A percentile compares a stretch with the other conserved stretches of the same genome.
phyloP scores from a whole-genome alignment of 2,797 vertebrate species.

The Xyrichtys novacula region DNA sequence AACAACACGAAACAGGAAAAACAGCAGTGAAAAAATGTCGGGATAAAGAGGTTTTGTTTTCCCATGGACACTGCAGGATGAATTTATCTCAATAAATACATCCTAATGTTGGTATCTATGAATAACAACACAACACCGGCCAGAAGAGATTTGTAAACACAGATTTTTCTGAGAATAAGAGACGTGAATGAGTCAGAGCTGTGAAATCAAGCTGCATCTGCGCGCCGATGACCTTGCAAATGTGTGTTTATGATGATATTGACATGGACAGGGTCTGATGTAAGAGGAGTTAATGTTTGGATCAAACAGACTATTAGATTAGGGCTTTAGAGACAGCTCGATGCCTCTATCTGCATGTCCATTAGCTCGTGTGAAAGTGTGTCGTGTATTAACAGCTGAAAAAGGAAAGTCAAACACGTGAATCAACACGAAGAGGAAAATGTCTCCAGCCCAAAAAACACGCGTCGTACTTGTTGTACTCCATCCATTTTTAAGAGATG shows the following conservation, averaged over 20 bases:
- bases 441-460: constrained; percentile 8
- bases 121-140: background rate
- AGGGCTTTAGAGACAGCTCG: constrained; percentile 34
- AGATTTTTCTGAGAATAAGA: background rate
- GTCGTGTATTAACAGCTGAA: constrained; percentile 2
- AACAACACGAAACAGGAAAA: background rate
- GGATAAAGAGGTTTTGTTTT: constrained; percentile 4
- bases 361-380: background rate
- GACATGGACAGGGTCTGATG: constrained; percentile 47
- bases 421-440: background rate
- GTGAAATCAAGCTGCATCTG: background rate
- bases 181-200: background rate
- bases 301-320: constrained; percentile 64
- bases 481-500: constrained; percentile 11
- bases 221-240: background rate
- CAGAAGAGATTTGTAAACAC: background rate
- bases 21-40: background rate
- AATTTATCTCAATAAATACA: constrained; percentile 22
- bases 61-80: background rate
- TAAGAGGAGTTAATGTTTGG: constrained; percentile 52
- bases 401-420: background rate
- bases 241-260: constrained; percentile 26
- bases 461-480: background rate
- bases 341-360: background rate
- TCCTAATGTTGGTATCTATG: constrained; percentile 8